phyloP scores from a whole-genome alignment of 53 echinoderm and acorn worm species.

The Arbacia lixula region DNA sequence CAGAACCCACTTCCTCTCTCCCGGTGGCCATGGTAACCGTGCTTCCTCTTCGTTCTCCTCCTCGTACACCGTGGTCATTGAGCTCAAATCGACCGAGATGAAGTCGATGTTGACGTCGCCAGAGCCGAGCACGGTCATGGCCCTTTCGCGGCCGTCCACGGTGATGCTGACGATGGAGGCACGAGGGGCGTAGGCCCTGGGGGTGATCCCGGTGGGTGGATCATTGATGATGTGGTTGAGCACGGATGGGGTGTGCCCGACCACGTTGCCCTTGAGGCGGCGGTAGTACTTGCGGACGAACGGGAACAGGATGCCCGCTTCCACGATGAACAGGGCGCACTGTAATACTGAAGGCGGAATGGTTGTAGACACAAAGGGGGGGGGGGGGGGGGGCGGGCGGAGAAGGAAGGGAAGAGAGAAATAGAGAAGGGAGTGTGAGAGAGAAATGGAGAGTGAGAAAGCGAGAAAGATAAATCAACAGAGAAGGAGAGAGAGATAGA shows the following conservation, averaged over 20 bases:
- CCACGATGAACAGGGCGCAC: constrained; percentile 31
- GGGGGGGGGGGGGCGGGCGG: not conserved
- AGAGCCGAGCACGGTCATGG: constrained; percentile 4
- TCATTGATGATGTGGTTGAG: not conserved
- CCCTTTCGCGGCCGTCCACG: not conserved
- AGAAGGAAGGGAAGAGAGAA: too few species aligned
- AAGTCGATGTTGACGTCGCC: constrained; percentile 13
- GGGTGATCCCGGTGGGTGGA: constrained; percentile 8
- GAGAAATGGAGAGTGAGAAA: not conserved
- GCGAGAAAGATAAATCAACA: not conserved
- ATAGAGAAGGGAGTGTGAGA: too few species aligned
- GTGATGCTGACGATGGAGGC: constrained; percentile 17
- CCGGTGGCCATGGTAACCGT: too few species aligned
- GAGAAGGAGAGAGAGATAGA: not conserved
- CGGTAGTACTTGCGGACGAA: constrained; percentile 32
- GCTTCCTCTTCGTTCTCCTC: not conserved
- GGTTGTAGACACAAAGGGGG: too few species aligned
- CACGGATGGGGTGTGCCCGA: not conserved
- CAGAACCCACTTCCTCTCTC: too few species aligned
- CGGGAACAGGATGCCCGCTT: constrained; percentile 31
- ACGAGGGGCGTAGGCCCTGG: not conserved
- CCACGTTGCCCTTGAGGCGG: constrained; percentile 28
- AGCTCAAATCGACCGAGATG: not conserved
- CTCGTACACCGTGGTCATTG: not conserved
- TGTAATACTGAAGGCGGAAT: constrained; percentile 5